Percentiles rank a stretch among this genome's conserved stretches.
Conservation (phyloP, 2,113 vertebrate genomes). For the Vulpes lagopus region DNA sequence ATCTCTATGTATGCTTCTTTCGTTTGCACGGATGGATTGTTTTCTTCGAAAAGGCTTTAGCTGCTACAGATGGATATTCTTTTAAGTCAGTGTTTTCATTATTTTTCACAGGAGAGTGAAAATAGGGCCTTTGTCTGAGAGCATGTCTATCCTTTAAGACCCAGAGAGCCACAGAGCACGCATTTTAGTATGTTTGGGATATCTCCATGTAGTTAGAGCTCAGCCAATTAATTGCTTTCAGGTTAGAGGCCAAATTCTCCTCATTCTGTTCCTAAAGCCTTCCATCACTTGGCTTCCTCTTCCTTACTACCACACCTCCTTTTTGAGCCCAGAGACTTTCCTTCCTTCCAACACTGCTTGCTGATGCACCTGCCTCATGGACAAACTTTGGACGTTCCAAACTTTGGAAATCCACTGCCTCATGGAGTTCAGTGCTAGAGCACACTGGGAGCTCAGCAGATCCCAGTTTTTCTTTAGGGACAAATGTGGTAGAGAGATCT, state of each 20-base stretch:
- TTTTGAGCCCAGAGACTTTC: neutral
- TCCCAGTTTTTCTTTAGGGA: neutral
- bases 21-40: neutral
- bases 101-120: constrained; percentile 32
- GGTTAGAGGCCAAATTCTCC: neutral
- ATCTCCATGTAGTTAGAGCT: neutral
- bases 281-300: neutral
- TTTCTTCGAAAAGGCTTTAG: constrained; percentile 49
- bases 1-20: constrained; percentile 53
- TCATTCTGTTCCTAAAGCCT: neutral
- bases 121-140: neutral
- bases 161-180: neutral
- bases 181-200: neutral
- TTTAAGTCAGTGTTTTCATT: constrained; percentile 63
- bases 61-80: constrained; percentile 38
- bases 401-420: too few species aligned
- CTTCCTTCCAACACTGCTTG: neutral
- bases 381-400: neutral
- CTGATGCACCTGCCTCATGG: neutral
- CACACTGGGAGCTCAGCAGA: neutral
- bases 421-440: neutral
- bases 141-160: neutral
- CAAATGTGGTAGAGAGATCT: neutral
- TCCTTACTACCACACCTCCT: neutral
- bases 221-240: neutral